Evolutionary conservation across 2,797 vertebrate genomes (phyloP), one percentile per base, ranked within the genome.

Genomic region (Scarus forsteni): DNA sequence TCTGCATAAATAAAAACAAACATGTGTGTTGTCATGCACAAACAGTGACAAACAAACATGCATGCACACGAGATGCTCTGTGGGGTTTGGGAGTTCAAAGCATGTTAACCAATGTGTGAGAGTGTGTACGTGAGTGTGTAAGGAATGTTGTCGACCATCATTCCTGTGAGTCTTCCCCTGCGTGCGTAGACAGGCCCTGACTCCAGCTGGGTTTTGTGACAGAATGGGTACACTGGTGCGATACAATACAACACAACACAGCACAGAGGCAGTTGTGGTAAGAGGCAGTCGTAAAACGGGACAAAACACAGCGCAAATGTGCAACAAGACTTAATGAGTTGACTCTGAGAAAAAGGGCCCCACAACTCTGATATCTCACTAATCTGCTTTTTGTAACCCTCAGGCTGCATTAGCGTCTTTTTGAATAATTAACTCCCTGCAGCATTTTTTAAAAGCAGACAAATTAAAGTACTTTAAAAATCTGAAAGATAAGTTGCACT

Each of bases 141-240:
- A 75, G 86, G 86, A 93, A 91, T 88, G 88, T 69, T 77, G 87
- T 77, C 75, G 56, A 75, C 35, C 79, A 40, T 83, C 86, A 86
- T 92, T 91, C 85, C 85, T 66, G 1, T 14, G 57, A 27, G 43
- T 73, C 70, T 71, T 70, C 55, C 64, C 40, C 54, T 39, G 84
- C 88, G 13, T 87, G 90, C 86, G 77, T 51, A 53, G 89, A 85
- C 91, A 85, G 59, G 86, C 80, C 82, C 49, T 12, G 56, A 70
- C 87, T 86, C 83, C 82, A 77, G 77, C 84, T 82, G 77, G 38
- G 81, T 57, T 56, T 51, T 51, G 83, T 89, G 87, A 89, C 90
- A 87, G 88, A 91, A 90, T 85, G 87, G 70, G 89, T 80, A 80
- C 88, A 87, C 73, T 83, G 58, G 75, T 63, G 84, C 61, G 74